Conservation (phyloP, 2,888 invertebrate species). For the Micropterix aruncella region DNA sequence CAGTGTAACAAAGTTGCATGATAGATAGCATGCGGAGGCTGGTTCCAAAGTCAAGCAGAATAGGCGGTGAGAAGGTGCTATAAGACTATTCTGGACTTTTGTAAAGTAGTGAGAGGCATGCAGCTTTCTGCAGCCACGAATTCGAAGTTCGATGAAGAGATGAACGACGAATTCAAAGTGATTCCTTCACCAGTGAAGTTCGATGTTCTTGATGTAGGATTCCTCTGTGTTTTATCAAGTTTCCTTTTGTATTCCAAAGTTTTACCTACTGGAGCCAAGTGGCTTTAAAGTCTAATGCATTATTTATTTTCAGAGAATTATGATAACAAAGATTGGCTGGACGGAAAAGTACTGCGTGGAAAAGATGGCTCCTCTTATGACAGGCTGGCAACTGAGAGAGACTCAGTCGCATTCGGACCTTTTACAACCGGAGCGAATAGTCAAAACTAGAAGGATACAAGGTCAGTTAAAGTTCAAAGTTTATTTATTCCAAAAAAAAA, state of each 20-base stretch:
- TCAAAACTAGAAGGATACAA: conserved; percentile 1
- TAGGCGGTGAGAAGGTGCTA: too few relatives aligned
- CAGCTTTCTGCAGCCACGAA: too few relatives aligned
- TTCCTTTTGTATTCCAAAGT: conserved; percentile 6
- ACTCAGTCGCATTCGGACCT: conserved; percentile 5
- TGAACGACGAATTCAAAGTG: not conserved
- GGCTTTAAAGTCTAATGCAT: conserved; percentile 7
- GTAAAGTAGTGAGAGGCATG: too few relatives aligned
- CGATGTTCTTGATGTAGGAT: conserved; percentile 5
- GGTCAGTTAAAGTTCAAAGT: too few relatives aligned
- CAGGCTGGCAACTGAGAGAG: conserved; percentile 58
- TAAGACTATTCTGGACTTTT: too few relatives aligned
- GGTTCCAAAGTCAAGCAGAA: too few relatives aligned
- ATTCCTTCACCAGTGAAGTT: not conserved
- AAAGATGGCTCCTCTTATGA: conserved; percentile 61
- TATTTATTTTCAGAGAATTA: conserved; percentile 40
- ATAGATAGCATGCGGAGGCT: too few relatives aligned
- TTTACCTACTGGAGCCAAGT: too few relatives aligned
- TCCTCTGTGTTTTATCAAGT: conserved; percentile 1
- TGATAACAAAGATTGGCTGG: conserved; percentile 56
- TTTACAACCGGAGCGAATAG: conserved; percentile 2
- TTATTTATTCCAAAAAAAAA: too few relatives aligned
- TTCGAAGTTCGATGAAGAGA: too few relatives aligned
- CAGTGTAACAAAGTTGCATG: too few relatives aligned
- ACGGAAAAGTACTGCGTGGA: conserved; percentile 60